phyloP scores from a whole-genome alignment of 2,888 invertebrate genomes.

The Callinectes sapidus region DNA sequence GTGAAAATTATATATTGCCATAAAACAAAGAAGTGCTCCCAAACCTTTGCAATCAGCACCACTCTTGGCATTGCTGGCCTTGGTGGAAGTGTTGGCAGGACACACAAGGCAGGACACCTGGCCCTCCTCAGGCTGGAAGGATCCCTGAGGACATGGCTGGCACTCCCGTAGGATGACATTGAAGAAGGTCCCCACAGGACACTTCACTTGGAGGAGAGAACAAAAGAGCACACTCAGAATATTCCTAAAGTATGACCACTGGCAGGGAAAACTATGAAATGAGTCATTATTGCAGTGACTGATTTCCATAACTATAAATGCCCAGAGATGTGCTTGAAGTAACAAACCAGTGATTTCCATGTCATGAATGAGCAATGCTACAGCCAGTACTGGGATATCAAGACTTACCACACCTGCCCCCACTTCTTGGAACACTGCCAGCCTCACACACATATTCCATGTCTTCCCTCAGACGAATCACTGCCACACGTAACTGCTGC shows the following conservation, averaged over 20 bases:
- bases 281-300: too few species aligned
- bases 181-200: constrained; percentile 82
- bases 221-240: constrained; percentile 10
- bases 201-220: constrained; percentile 78
- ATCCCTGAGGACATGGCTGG: constrained; percentile 80
- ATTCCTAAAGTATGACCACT: background rate
- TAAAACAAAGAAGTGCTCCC: constrained; percentile 11
- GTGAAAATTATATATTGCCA: background rate
- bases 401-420: constrained; percentile 79
- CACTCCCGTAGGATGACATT: constrained; percentile 79
- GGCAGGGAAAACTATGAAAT: background rate
- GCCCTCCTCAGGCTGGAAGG: constrained; percentile 80
- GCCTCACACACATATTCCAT: constrained; percentile 77
- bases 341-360: too few species aligned
- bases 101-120: constrained; percentile 80
- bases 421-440: constrained; percentile 79
- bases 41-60: constrained; percentile 77
- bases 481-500: constrained; percentile 66
- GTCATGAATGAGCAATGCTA: background rate
- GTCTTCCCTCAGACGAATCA: constrained; percentile 72
- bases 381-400: background rate
- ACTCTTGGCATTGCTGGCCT: constrained; percentile 76
- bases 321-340: too few species aligned
- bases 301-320: too few species aligned
- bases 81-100: constrained; percentile 80